These are phyloP conservation scores for Xenopus borealis DNA, from an alignment of 2,113 vertebrate species.

Conservation along the genomic window DNA sequence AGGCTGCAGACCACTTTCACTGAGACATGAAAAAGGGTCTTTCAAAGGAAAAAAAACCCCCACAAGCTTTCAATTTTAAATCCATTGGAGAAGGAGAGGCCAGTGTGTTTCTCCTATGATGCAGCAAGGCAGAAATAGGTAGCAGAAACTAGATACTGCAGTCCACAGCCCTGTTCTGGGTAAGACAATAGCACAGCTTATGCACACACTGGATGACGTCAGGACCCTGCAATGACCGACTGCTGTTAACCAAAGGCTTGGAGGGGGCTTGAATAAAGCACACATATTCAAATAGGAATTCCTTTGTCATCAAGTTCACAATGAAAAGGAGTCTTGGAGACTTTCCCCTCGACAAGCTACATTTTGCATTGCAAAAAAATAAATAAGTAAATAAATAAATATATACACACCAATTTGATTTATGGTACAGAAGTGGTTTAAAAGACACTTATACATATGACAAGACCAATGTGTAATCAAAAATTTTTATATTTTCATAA, in stretches of 20 bases:
- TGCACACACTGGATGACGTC: constrained; percentile 85
- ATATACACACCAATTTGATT: too few relatives aligned
- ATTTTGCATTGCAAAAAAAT: constrained; percentile 6
- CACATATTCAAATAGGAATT: constrained; percentile 59
- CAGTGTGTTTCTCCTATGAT: constrained; percentile 50
- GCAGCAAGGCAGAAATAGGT: constrained; percentile 59
- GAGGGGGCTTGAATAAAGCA: constrained; percentile 58
- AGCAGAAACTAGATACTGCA: constrained; percentile 68
- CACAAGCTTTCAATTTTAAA: constrained; percentile 58
- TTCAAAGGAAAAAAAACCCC: constrained; percentile 48
- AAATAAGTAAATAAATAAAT: too few relatives aligned
- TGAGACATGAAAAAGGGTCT: constrained; percentile 55
- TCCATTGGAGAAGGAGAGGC: constrained; percentile 58
- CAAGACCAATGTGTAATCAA: too few relatives aligned
- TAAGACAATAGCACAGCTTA: constrained; percentile 86
- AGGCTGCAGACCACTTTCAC: constrained; percentile 57
- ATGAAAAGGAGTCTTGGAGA: constrained; percentile 59
- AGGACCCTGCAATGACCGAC: constrained; percentile 72
- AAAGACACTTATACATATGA: too few relatives aligned
- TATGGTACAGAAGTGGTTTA: too few relatives aligned
- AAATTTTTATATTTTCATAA: too few relatives aligned
- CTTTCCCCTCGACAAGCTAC: constrained; percentile 39
- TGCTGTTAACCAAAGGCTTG: constrained; percentile 67
- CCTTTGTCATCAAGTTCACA: constrained; percentile 69
- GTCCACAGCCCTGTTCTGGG: constrained; percentile 69